These are phyloP conservation scores for Pentamera pediparva DNA, from an alignment of 53 echinoderm and acorn worm genomes.

Conservation along the genomic window DNA sequence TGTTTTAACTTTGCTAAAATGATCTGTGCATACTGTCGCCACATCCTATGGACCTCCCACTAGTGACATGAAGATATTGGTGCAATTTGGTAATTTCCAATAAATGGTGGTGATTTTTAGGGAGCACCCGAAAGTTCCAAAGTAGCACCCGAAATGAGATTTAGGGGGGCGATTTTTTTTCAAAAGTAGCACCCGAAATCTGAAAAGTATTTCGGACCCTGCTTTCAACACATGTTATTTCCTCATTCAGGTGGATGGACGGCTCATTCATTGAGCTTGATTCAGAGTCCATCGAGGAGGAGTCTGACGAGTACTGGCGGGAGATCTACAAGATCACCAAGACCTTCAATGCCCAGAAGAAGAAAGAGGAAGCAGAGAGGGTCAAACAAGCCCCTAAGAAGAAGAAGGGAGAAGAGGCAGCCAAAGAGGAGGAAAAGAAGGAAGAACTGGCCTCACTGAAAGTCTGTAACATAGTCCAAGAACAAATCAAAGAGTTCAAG, in stretches of 20 bases:
- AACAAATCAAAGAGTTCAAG: constrained; percentile 93
- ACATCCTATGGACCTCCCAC: too few species aligned
- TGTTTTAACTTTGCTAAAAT: too few species aligned
- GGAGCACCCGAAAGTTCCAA: too few species aligned
- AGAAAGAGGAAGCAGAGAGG: constrained; percentile 99
- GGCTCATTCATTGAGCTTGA: constrained; percentile 90
- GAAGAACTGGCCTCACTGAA: constrained; percentile 90
- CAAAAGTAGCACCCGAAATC: too few species aligned
- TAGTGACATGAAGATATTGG: too few species aligned
- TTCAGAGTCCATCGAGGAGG: constrained; percentile 88
- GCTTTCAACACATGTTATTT: background rate
- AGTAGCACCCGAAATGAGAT: too few species aligned
- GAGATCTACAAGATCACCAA: constrained; percentile 99
- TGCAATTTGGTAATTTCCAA: too few species aligned
- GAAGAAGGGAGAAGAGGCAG: constrained; percentile 67
- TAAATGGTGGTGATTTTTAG: background rate
- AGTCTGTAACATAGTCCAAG: constrained; percentile 87
- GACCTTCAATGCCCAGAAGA: constrained; percentile 73
- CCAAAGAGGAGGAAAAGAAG: constrained; percentile 46
- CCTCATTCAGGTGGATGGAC: constrained; percentile 87
- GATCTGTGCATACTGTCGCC: too few species aligned
- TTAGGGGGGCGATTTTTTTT: too few species aligned
- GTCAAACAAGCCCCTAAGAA: constrained; percentile 79
- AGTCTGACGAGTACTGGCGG: constrained; percentile 91
- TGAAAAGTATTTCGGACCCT: background rate